Conservation (phyloP, 2,797 vertebrate genomes). For the Helarctos malayanus region DNA sequence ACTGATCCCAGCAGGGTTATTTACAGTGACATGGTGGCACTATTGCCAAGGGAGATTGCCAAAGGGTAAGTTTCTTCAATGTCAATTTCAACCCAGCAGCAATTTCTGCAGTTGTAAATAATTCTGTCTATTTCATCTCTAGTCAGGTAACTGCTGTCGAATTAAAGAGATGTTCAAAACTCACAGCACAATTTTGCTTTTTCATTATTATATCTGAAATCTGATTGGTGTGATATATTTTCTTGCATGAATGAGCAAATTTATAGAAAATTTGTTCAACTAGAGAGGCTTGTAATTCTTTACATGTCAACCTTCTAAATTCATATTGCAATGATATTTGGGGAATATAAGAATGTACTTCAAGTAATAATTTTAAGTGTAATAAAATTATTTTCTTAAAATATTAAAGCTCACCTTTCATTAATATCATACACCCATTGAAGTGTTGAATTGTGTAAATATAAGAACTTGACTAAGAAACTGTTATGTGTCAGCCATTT, state of each 20-base stretch:
- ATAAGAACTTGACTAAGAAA: neutral
- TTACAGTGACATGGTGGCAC: constrained; percentile 62
- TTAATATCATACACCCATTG: neutral
- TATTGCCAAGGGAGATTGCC: constrained; percentile 32
- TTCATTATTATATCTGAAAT: neutral
- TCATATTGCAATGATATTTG: neutral
- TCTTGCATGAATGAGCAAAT: constrained; percentile 39
- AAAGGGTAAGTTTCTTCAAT: neutral
- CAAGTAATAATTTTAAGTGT: neutral
- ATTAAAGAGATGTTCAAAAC: constrained; percentile 12
- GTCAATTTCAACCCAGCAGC: constrained; percentile 59
- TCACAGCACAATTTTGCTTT: constrained; percentile 41
- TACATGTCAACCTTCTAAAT: neutral
- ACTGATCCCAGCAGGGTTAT: constrained; percentile 74
- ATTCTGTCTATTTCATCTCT: constrained; percentile 23
- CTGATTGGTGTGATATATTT: constrained; percentile 31
- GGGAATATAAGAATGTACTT: neutral
- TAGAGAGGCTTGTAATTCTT: neutral
- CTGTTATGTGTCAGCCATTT: neutral
- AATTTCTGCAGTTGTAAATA: constrained; percentile 58
- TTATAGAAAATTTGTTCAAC: constrained; percentile 7
- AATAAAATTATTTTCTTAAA: constrained; percentile 24
- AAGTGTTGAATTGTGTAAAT: neutral
- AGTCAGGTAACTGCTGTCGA: constrained; percentile 44
- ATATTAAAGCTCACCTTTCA: neutral